Evolutionary conservation across 2,797 vertebrate species (phyloP), one percentile per base, ranked within the genome.

Genomic region (Triplophysa yarkandensis): DNA sequence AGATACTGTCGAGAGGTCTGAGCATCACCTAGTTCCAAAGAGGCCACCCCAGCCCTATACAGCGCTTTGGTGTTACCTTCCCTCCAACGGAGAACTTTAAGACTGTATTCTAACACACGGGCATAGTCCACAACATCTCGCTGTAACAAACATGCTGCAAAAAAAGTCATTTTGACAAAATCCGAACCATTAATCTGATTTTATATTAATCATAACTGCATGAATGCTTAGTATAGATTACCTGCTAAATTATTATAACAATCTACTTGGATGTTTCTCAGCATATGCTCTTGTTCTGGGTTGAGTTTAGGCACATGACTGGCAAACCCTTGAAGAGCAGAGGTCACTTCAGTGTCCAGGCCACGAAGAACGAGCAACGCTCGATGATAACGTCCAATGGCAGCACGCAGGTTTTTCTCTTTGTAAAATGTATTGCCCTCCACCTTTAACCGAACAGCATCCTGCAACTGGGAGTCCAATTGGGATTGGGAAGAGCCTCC

Each of bases 201-300:
- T 8, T 36, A 36, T 36, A 36, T 34, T 34, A 41, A 62, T n/a
- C 2, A 21, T 25, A 17, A 48, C 16, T 54, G 10, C n/a, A 32
- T 19, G 60, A 46, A 23, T 2, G 0, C 17, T 44, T 55, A 61
- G 70, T n/a, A n/a, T n/a, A n/a, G n/a, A n/a, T 46, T 92, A 96
- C 95, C 95, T 79, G 95, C 93, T 63, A 96, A 85, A 76, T 96
- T 97, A 87, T 96, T 97, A 90, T 95, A 94, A 88, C 95, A 96
- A 88, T 95, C 95, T 6, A 93, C 88, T 88, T 95, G 94, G 30
- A 86, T 94, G 81, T 77, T 89, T 67, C 92, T 91, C 48, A 96
- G 84, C 6, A 85, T 30, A 39, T 83, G 81, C 36, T 93, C 90
- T 75, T 96, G 93, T 19, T 92, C 85, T 1, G 87, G 57, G 2